Base-by-base conservation (phyloP, 2,797 vertebrate genomes). In the Hippocampus kuda region DNA sequence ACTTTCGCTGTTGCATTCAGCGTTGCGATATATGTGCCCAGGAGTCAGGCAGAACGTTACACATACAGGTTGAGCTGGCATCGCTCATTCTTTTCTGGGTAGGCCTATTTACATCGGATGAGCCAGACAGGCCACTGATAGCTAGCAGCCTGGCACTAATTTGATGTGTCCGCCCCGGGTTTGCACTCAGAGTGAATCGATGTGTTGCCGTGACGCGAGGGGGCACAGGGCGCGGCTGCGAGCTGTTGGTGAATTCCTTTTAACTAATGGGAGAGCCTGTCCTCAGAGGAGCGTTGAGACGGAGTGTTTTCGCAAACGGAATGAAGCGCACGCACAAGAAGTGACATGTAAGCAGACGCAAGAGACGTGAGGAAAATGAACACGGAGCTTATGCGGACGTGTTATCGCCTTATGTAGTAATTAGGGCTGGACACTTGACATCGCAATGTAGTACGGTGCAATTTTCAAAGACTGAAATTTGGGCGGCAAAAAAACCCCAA, bases 261-360 rank as follows among this genome's bases (percentile, higher is more conserved):
- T 83, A 89, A 85, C 80, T 88, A 82, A 87, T 86, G 84, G 82
- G 49, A 42, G 78, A 72, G 83, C 78, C 77, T 84, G 85, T 90
- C 87, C 74, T 72, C 70, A 73, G 65, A 69, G 75, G 73, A 86
- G 86, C 74, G 60, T 73, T 83, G 81, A 87, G 80, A 79, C 51
- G 69, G 81, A 88, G 79, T 73, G 75, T 75, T 82, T 53, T 80
- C 60, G 72, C 57, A 80, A 88, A 84, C 87, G 86, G 88, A 91
- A 86, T 88, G 86, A 81, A 88, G 69, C 7, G 3, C 85, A 89
- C 88, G 76, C 83, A 84, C 84, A 77, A 65, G 79, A 81, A 80
- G 85, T 79, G 75, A 76, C 79, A 81, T 41, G 20, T 20, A 83
- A 74, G 84, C 80, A 69, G 60, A 77, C 75, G 15, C 27, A 76